Evolutionary conservation across 2,888 invertebrate genomes (phyloP), one percentile per base, ranked within the genome.

Genomic region (Acleris laterana): DNA sequence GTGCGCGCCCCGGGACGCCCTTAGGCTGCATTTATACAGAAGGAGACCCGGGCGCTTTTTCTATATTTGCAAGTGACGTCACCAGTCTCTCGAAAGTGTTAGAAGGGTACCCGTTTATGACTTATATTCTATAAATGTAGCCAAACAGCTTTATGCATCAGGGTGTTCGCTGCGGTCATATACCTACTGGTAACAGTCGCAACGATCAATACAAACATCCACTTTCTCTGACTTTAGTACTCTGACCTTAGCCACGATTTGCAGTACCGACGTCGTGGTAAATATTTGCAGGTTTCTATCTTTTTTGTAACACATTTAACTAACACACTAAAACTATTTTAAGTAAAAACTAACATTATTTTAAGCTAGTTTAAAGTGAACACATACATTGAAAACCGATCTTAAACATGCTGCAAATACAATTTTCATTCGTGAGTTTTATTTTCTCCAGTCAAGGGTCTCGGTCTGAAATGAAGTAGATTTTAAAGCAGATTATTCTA

Each of bases 151-250:
- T 63, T 66, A 68, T 63, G 63, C 68, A 66, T 66, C 66, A 68
- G 66, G 68, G 68, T 66, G 66, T 63, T 55, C 52, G 55, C 62
- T 48, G 61, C 57, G 57, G 51, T 20, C 65, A 70, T 69, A 25
- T 25, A 25, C 25, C 25, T 25, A 25, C 25, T 25, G 71, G 72
- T 74, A 71, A 71, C 72, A 79, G 81, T 73, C 76, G 71, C 82
- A 78, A 76, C 82, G 78, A 82, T 83, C 84, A 78, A 84, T 83
- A 82, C 79, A 78, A 80, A 77, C 81, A 82, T 74, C 74, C 16
- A 19, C 44, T 20, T 42, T 50, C n/a, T n/a, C 28, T 46, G 71
- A 72, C 68, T 72, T 73, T 71, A 71, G 73, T 65, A 65, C 65
- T 46, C 44, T 32, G 44, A 61, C 55, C 49, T 50, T 51, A 51